Conservation (phyloP, 2,888 invertebrate genomes). For the Cataglyphis livida region DNA sequence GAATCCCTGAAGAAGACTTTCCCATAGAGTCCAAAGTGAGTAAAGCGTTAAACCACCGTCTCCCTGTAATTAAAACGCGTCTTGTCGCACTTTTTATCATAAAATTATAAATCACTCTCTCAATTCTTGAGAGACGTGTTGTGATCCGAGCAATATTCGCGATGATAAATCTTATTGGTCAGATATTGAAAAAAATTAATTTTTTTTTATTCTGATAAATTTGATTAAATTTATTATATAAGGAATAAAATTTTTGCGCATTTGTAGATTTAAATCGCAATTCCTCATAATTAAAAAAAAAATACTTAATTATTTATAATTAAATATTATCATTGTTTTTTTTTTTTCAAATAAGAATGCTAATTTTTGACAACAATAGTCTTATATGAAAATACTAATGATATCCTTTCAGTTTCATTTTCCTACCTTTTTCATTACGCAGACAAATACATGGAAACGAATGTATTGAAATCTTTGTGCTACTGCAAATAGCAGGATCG, state of each 20-base stretch:
- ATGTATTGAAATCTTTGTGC: slow-evolving; percentile 16
- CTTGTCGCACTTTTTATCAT: slow-evolving; percentile 46
- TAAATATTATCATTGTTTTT: background rate
- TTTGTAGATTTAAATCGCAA: background rate
- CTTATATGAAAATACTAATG: background rate
- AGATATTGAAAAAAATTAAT: background rate
- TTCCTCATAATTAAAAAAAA: background rate
- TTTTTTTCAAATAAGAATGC: background rate
- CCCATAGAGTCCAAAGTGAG: slow-evolving; percentile 30
- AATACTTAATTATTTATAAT: background rate
- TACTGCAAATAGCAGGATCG: slow-evolving; percentile 16
- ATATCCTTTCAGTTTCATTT: slow-evolving; percentile 1
- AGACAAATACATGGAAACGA: background rate
- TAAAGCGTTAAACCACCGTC: background rate
- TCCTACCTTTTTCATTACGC: background rate
- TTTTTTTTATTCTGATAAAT: background rate
- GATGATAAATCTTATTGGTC: background rate
- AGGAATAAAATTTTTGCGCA: background rate
- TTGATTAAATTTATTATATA: background rate
- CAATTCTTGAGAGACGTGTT: background rate
- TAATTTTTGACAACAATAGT: background rate
- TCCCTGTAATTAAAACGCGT: slow-evolving; percentile 44
- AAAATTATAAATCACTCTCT: slow-evolving; percentile 26
- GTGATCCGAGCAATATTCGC: background rate
- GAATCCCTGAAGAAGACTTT: slow-evolving; percentile 30